Conservation (phyloP, 2,797 vertebrate species). For the Adelosebastes latens region DNA sequence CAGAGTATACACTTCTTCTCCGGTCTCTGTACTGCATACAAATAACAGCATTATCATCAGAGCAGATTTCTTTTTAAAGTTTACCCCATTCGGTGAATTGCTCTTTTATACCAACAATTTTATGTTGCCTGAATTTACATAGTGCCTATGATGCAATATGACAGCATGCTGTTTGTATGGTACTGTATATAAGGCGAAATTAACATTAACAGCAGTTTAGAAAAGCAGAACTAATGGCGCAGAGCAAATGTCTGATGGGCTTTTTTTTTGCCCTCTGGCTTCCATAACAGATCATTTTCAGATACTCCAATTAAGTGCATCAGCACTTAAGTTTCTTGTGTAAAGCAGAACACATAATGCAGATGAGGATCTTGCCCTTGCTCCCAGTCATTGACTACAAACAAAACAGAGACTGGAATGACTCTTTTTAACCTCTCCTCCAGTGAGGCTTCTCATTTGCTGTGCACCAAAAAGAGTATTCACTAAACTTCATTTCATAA, state of each 20-base stretch:
- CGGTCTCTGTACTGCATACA: not conserved
- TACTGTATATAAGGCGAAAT: slow-evolving; percentile 6
- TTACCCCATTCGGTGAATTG: not conserved
- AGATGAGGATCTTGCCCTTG: slow-evolving; percentile 11
- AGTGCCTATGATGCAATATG: not conserved
- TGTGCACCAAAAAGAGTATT: slow-evolving; percentile 3
- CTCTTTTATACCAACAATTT: not conserved
- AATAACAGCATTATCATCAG: not conserved
- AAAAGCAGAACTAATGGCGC: slow-evolving; percentile 27
- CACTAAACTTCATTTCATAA: slow-evolving; percentile 3
- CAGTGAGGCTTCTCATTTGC: slow-evolving; percentile 17
- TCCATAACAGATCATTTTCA: slow-evolving; percentile 35
- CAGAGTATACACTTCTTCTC: not conserved
- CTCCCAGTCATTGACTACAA: slow-evolving; percentile 5
- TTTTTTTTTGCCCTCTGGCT: slow-evolving; percentile 23
- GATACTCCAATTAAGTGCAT: slow-evolving; percentile 24
- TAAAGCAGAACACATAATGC: slow-evolving; percentile 18
- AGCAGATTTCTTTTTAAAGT: not conserved
- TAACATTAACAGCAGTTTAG: slow-evolving; percentile 25
- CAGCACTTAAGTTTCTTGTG: slow-evolving; percentile 1
- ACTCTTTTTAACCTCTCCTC: slow-evolving; percentile 16
- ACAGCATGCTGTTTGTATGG: not conserved
- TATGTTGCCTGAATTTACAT: not conserved
- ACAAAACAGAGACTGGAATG: slow-evolving; percentile 6
- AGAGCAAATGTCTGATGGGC: slow-evolving; percentile 31